Base-by-base conservation (phyloP, 2,888 invertebrate species). In the Lochmaea crataegi region DNA sequence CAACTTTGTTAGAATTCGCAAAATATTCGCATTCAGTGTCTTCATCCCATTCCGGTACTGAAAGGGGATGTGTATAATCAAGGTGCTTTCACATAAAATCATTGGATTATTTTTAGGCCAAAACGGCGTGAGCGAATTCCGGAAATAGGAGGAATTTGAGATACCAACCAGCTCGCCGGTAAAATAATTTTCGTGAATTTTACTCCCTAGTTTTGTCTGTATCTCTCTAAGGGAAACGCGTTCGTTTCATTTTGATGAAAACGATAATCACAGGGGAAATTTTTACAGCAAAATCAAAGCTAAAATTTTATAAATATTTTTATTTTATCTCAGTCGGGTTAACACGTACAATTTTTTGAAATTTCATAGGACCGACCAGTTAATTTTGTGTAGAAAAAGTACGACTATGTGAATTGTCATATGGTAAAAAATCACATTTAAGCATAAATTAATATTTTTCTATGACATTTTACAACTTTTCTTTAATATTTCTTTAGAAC, bases 61-160 rank as follows among this genome's bases (percentile, higher is more conserved):
- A n/a, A 41, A 32, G 42, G 61, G 66, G 56, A 66, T 56, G 65
- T 56, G 53, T 65, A 65, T 65, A 65, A 65, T 65, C 65, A 65
- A 65, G 56, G 51, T 42, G 66, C 66, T 66, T 66, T 66, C 66
- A 66, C 18, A 41, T 56, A 66, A 56, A 66, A 66, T 56, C 56
- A 66, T 66, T 57, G 14, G 56, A 66, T 66, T 66, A 66, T 66
- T 66, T 66, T 66, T 57, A 53, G 56, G 65, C 65, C 45, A 22
- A 16, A 18, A 45, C 45, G 65, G 51, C 65, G 32, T 38, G 53
- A 56, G 41, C 61, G 41, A 61, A 41, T 16, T 42, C 61, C 61
- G 61, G 61, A 61, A 42, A 61, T 61, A 61, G 61, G 61, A 38
- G 61, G 42, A 61, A 61, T 61, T 42, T 41, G 61, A 41, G 12